Percentiles rank a stretch among this genome's conserved stretches.
Evolutionary conservation across 2,888 invertebrate species (phyloP).

Genomic region (Drosophila suboccidentalis): DNA sequence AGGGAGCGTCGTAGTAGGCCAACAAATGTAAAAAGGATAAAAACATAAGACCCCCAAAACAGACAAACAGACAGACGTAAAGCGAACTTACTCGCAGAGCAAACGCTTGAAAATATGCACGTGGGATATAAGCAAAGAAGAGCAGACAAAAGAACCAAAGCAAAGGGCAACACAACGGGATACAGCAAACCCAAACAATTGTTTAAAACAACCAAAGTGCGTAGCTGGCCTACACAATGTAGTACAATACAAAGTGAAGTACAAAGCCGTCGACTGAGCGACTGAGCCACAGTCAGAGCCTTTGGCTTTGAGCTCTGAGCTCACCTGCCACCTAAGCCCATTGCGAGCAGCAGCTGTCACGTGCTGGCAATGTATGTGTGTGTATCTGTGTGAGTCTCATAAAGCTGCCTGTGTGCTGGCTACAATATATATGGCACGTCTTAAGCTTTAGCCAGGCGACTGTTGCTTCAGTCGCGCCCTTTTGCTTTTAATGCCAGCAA

Average conservation of each 20-base stretch:
- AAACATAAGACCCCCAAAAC: conserved; percentile 44
- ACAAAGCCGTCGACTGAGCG: conserved; percentile 46
- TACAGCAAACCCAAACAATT: conserved; percentile 58
- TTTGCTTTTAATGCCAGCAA: conserved; percentile 69
- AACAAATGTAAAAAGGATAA: conserved; percentile 68
- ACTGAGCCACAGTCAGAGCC: conserved; percentile 37
- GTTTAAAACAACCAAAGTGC: conserved; percentile 70
- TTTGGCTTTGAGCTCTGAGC: conserved; percentile 42
- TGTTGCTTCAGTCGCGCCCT: conserved; percentile 77
- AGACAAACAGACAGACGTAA: conserved; percentile 11
- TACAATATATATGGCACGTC: conserved; percentile 72
- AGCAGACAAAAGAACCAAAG: conserved; percentile 40
- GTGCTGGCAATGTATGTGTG: conserved; percentile 28
- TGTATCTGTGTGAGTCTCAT: conserved; percentile 31
- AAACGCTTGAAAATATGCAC: conserved; percentile 26
- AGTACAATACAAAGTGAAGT: background rate
- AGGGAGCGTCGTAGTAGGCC: conserved; percentile 34
- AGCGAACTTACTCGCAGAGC: background rate
- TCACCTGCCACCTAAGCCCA: conserved; percentile 55
- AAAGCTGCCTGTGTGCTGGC: conserved; percentile 54
- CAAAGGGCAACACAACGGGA: conserved; percentile 37
- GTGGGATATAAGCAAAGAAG: conserved; percentile 27
- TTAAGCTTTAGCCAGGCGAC: conserved; percentile 60
- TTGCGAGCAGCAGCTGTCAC: conserved; percentile 56
- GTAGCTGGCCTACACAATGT: conserved; percentile 26